Conservation (phyloP, 2,797 vertebrate genomes). For the Hippocampus kuda region DNA sequence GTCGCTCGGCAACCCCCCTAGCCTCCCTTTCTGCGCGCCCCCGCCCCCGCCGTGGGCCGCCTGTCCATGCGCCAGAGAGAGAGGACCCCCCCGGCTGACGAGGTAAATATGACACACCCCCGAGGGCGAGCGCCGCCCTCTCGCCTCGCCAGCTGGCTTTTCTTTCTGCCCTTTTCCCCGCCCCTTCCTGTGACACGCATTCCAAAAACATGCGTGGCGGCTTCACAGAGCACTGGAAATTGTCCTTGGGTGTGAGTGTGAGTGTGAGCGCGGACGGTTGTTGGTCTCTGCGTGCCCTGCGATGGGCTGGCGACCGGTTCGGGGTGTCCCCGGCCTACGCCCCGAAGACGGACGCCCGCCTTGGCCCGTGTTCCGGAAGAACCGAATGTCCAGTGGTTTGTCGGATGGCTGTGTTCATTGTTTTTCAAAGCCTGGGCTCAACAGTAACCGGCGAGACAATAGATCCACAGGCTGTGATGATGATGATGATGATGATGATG, state of each 20-base stretch:
- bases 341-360: background rate
- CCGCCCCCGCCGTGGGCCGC: slow-evolving; percentile 67
- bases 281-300: too few relatives aligned
- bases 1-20: slow-evolving; percentile 70
- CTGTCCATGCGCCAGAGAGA: slow-evolving; percentile 78
- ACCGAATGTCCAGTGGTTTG: background rate
- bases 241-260: too few relatives aligned
- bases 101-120: slow-evolving; percentile 75
- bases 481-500: too few relatives aligned
- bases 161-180: slow-evolving; percentile 10
- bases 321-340: too few relatives aligned
- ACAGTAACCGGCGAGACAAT: too few relatives aligned
- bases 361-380: background rate
- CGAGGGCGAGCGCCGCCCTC: slow-evolving; percentile 47
- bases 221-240: too few relatives aligned
- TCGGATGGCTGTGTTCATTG: background rate
- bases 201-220: too few relatives aligned
- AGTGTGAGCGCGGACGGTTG: too few relatives aligned
- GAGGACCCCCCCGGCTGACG: slow-evolving; percentile 81
- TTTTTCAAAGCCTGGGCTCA: too few relatives aligned
- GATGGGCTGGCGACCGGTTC: too few relatives aligned
- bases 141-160: slow-evolving; percentile 35
- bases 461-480: too few relatives aligned
- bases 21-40: slow-evolving; percentile 68
- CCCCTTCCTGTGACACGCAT: slow-evolving; percentile 33